phyloP scores from a whole-genome alignment of 2,797 vertebrate species.

The Salarias fasciatus region DNA sequence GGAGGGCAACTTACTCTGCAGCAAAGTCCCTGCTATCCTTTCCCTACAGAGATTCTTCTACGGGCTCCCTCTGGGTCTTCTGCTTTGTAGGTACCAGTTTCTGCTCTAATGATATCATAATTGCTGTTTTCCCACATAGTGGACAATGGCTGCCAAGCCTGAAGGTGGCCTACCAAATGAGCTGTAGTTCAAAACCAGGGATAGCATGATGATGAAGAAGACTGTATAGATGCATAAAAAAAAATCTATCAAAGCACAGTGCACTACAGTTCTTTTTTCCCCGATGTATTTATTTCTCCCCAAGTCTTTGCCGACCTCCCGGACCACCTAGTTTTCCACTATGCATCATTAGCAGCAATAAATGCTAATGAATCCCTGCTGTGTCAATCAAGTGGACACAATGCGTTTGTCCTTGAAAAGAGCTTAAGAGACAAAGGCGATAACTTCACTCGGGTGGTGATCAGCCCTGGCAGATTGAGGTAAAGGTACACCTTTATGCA shows the following conservation, averaged over 20 bases:
- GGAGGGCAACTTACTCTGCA: slow-evolving; percentile 61
- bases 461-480: not conserved
- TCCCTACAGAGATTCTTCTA: slow-evolving; percentile 52
- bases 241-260: slow-evolving; percentile 42
- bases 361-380: slow-evolving; percentile 40
- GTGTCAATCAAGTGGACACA: not conserved
- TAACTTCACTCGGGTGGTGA: slow-evolving; percentile 3
- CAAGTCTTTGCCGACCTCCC: slow-evolving; percentile 23
- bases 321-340: slow-evolving; percentile 20
- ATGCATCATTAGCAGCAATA: slow-evolving; percentile 61
- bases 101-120: slow-evolving; percentile 76
- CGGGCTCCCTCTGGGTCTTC: slow-evolving; percentile 51
- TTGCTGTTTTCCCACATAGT: slow-evolving; percentile 63
- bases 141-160: slow-evolving; percentile 57
- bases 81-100: slow-evolving; percentile 63
- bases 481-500: not conserved
- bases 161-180: slow-evolving; percentile 67
- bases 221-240: slow-evolving; percentile 30
- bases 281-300: not conserved
- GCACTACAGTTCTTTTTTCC: slow-evolving; percentile 1
- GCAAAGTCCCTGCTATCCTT: slow-evolving; percentile 47
- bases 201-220: slow-evolving; percentile 53
- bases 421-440: slow-evolving; percentile 3
- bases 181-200: slow-evolving; percentile 64
- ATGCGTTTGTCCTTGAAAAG: slow-evolving; percentile 17